A percentile compares a stretch with the other conserved stretches of the same genome.
These are phyloP conservation scores for Aphrocallistes beatrix DNA, from an alignment of 37 sponge, comb jelly and placozoan genomes.

Conservation along the genomic window DNA sequence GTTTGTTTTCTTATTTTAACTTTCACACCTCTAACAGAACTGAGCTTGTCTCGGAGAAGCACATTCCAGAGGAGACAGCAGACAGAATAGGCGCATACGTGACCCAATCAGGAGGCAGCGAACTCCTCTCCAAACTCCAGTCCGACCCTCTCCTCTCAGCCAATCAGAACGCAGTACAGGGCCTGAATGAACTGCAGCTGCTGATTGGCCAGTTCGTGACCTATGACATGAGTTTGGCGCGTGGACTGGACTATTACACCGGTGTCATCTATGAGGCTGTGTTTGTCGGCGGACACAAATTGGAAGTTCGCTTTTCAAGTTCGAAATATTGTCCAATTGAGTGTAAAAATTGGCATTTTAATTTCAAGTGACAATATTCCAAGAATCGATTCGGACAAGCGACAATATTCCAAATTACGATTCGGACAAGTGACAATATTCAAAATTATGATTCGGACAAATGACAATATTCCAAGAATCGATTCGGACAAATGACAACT, in stretches of 20 bases:
- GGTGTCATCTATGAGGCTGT: conserved; percentile 34
- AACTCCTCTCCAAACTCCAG: conserved; percentile 48
- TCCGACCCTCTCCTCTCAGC: conserved; percentile 34
- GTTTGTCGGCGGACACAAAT: conserved; percentile 21
- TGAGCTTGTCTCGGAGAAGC: conserved; percentile 92
- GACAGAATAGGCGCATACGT: conserved; percentile 82
- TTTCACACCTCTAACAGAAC: too few species aligned
- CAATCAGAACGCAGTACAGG: conserved; percentile 32
- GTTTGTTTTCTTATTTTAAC: too few species aligned
- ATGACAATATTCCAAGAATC: too few species aligned
- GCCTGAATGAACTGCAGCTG: conserved; percentile 67
- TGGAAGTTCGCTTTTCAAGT: too few species aligned
- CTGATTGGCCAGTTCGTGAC: conserved; percentile 54
- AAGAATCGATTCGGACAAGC: too few species aligned
- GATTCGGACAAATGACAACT: too few species aligned
- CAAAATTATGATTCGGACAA: too few species aligned
- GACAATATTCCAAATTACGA: too few species aligned
- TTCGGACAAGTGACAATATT: too few species aligned
- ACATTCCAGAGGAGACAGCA: conserved; percentile 56
- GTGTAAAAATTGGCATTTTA: too few species aligned
- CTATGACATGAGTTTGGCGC: conserved; percentile 91
- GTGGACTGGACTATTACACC: conserved; percentile 98
- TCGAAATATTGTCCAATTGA: too few species aligned
- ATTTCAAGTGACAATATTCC: too few species aligned
- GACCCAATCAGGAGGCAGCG: conserved; percentile 40